Evolutionary conservation across 1,140 invertebrate species (phyloP), one percentile per base, ranked within the genome.

Genomic region (Saccostrea echinata): DNA sequence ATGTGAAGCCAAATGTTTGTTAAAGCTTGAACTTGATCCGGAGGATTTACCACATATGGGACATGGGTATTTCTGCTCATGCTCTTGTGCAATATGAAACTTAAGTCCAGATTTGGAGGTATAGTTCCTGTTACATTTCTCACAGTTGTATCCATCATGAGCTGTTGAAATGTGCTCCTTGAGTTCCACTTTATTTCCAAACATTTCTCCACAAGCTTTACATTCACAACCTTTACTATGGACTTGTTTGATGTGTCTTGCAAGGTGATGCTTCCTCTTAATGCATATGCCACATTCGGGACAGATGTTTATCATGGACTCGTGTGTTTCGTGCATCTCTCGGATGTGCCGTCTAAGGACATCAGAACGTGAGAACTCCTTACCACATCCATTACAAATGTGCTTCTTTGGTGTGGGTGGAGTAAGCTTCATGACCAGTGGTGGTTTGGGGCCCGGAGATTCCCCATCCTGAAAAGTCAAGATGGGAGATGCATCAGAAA

Each of bases 381-480:
- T 84, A 18, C 53, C 53, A 53, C 83, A 84, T 35, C 27, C 83
- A 57, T 84, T 61, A 84, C 83, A 84, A 30, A 84, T 61, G 53
- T 84, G 53, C 52, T 61, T 84, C 83, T 84, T 84, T 30, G 43
- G 35, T 52, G 52, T 83, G 33, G 81, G 81, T 51, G 81, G 83
- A 51, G 52, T 33, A 21, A 84, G 24, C 83, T 84, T 84, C 30
- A 84, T 57, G 83, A 33, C n/a, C 52, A 53, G 57, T 57, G 55
- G n/a, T 57, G 52, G 4, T 33, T 57, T 35, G 27, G 83, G n/a
- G n/a, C 33, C 27, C 83, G 27, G 33, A 24, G 51, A 24, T 33
- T 84, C 83, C 55, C 30, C 83, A 84, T 55, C 83, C 83, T 84
- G 83, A 84, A 84, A 84, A 84, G 57, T 84, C 83, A 51, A 84